Percentiles rank a stretch among this genome's conserved stretches.
Evolutionary conservation across 2,888 invertebrate species (phyloP).

Genomic region (Archips xylosteana): DNA sequence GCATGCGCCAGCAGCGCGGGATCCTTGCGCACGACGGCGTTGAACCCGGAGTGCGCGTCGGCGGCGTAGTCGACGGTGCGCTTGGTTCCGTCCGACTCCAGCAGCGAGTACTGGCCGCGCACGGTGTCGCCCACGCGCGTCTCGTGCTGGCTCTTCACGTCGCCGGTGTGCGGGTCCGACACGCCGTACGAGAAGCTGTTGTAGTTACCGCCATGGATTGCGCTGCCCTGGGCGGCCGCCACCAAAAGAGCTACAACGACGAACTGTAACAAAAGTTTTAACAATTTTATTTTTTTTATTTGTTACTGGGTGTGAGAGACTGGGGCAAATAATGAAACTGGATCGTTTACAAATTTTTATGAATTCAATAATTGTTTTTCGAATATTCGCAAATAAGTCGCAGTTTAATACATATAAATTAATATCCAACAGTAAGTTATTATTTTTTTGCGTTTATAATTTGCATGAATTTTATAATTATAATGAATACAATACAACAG

Average conservation of each 20-base stretch:
- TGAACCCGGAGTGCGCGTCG: slow-evolving; percentile 44
- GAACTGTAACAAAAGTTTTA: slow-evolving; percentile 61
- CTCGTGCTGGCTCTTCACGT: slow-evolving; percentile 86
- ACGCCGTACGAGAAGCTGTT: slow-evolving; percentile 80
- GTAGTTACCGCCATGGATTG: slow-evolving; percentile 72
- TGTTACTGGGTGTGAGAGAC: no score
- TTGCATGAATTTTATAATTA: no score
- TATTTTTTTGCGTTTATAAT: no score
- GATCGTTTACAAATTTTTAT: no score
- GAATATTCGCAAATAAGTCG: background rate
- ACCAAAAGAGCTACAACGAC: slow-evolving; percentile 76
- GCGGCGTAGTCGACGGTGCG: slow-evolving; percentile 69
- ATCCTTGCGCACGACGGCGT: slow-evolving; percentile 42
- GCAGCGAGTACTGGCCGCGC: slow-evolving; percentile 66
- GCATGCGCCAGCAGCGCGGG: slow-evolving; percentile 45
- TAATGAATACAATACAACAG: no score
- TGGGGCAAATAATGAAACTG: no score
- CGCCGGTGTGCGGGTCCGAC: slow-evolving; percentile 79
- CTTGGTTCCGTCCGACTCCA: slow-evolving; percentile 66
- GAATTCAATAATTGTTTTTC: background rate
- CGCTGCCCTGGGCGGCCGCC: slow-evolving; percentile 75
- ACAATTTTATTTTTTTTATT: background rate
- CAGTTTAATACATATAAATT: background rate
- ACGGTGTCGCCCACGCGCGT: slow-evolving; percentile 84
- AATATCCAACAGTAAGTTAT: no score